Base-by-base conservation (phyloP, 2,113 vertebrate species). In the Colistium nudipinnis region DNA sequence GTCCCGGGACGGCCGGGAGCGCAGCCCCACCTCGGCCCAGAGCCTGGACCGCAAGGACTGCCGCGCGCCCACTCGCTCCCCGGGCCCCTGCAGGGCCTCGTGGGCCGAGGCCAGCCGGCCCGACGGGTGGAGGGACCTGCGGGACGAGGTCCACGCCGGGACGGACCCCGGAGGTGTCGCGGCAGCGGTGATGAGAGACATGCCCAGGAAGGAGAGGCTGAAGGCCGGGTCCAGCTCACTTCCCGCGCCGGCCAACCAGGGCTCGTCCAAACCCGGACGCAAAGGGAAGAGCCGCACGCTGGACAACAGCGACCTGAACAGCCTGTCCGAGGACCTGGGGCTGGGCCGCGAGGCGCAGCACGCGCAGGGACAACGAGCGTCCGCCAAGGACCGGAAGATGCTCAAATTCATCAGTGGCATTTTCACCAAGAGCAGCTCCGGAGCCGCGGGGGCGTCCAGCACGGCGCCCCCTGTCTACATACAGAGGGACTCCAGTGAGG, bases 381-480 rank as follows among this genome's bases (percentile, higher is more conserved):
- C 94, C 11, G 93, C 94, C 7, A 95, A 96, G n/a, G 96, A 98
- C 91, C 92, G 95, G 44, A 98, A 97, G 88, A 98, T 98, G 96
- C 93, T 98, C 27, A 96, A 96, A 90, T 97, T 97, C 91, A 98
- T 98, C 93, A 98, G 96, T 36, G 96, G 96, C 59, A 98, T 98
- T 89, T 98, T 98, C 91, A 93, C 94, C 65, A 98, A 98, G 91
- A 97, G 95, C 90, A 94, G 92, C 39, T 94, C 93, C 1, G 91
- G 92, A 48, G 86, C 92, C 35, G 70, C 48, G 3, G 87, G 84
- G 53, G 75, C 82, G 0, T 30, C 93, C 57, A 78, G 90, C 87
- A 80, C 93, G 24, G 68, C 90, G 55, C 78, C 92, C 62, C 85
- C 89, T 60, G 93, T 64, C 87, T 93, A 71, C 6, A 84, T 91